phyloP scores from a whole-genome alignment of 2,797 vertebrate genomes.

The Urocyon cinereoargenteus region DNA sequence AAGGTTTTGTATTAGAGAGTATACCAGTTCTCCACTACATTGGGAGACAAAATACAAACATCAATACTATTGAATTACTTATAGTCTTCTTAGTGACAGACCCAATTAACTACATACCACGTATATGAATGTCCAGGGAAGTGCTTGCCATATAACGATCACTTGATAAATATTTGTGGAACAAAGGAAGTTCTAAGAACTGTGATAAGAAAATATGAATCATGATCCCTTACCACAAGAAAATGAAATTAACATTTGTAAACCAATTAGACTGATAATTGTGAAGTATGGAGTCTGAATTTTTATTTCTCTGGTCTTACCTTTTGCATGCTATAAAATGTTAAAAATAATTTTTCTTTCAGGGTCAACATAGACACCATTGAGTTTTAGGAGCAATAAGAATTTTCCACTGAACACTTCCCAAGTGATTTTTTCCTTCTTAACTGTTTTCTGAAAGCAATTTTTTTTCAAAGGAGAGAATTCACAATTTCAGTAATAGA shows the following conservation, averaged over 20 bases:
- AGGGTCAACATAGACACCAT: not conserved
- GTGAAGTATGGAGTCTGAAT: not conserved
- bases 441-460: not conserved
- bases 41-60: not conserved
- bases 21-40: not conserved
- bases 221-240: not conserved
- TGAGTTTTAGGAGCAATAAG: not conserved
- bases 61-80: not conserved
- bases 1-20: not conserved
- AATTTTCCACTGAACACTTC: not conserved
- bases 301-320: not conserved
- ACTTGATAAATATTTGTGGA: not conserved
- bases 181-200: not conserved
- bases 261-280: not conserved
- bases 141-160: not conserved
- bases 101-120: not conserved
- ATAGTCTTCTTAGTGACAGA: not conserved
- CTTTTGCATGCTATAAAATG: not conserved
- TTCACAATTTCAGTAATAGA: not conserved
- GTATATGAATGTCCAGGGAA: not conserved
- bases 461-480: not conserved
- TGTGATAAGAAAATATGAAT: not conserved
- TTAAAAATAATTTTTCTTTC: not conserved
- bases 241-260: not conserved
- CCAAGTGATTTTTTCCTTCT: not conserved